Conservation (phyloP, 2,888 invertebrate species). For the Lissonota sp. region DNA sequence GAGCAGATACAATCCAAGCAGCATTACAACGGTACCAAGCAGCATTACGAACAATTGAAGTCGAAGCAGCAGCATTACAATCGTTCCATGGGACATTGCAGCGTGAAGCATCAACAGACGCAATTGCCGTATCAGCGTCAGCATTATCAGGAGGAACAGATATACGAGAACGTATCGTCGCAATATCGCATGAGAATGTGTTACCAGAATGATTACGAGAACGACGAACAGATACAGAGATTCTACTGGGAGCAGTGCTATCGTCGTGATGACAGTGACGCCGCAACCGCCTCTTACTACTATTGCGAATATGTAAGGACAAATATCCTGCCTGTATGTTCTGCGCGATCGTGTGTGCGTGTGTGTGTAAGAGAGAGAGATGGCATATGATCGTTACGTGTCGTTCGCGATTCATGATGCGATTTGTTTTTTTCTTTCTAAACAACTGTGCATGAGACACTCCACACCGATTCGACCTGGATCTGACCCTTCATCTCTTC, state of each 20-base stretch:
- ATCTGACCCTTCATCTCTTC: too few species aligned
- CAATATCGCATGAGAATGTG: slow-evolving; percentile 83
- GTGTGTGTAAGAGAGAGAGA: too few species aligned
- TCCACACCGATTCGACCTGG: too few species aligned
- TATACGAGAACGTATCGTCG: slow-evolving; percentile 82
- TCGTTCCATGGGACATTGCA: neutral
- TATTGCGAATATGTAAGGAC: slow-evolving; percentile 83
- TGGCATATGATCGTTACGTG: too few species aligned
- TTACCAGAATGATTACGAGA: slow-evolving; percentile 83
- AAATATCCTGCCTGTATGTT: slow-evolving; percentile 3
- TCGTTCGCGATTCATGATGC: too few species aligned
- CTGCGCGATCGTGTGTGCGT: too few species aligned
- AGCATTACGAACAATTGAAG: slow-evolving; percentile 53
- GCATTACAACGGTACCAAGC: slow-evolving; percentile 52
- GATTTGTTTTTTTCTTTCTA: too few species aligned
- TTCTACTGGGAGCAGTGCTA: slow-evolving; percentile 83
- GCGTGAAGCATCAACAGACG: slow-evolving; percentile 42
- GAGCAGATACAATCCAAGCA: slow-evolving; percentile 62
- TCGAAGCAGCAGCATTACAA: slow-evolving; percentile 57
- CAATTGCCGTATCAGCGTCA: slow-evolving; percentile 57
- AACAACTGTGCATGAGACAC: neutral
- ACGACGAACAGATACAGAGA: slow-evolving; percentile 82
- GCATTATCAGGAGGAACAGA: slow-evolving; percentile 77
- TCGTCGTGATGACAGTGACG: slow-evolving; percentile 79
- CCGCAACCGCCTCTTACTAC: slow-evolving; percentile 81